A percentile compares a stretch with the other conserved stretches of the same genome.
Conservation (phyloP, 2,888 invertebrate species). For the Dryomyza anilis region DNA sequence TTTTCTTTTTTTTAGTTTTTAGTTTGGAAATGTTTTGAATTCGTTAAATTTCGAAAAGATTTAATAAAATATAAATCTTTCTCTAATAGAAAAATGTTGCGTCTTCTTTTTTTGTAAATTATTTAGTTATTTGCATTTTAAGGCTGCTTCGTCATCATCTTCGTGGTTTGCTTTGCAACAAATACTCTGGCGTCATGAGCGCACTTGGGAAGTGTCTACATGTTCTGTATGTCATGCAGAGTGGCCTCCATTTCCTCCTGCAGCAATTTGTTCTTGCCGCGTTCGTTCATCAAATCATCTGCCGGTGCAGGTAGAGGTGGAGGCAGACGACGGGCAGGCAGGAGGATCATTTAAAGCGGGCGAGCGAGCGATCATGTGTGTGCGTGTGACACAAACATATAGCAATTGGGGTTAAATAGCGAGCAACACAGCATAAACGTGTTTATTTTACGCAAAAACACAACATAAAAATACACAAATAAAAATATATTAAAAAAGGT, state of each 20-base stretch:
- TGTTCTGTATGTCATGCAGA: constrained; percentile 98
- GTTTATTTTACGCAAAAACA: constrained; percentile 47
- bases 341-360: constrained; percentile 31
- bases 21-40: constrained; percentile 2
- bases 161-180: constrained; percentile 28
- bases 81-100: not conserved
- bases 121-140: too few species aligned
- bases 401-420: constrained; percentile 14
- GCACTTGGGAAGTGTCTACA: constrained; percentile 69
- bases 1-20: too few species aligned
- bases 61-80: constrained; percentile 33
- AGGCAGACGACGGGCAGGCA: constrained; percentile 30
- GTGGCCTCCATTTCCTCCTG: constrained; percentile 99
- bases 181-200: constrained; percentile 20
- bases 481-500: too few species aligned
- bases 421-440: constrained; percentile 37
- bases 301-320: constrained; percentile 31
- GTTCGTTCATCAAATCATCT: constrained; percentile 95
- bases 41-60: constrained; percentile 4
- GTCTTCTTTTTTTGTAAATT: constrained; percentile 22
- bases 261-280: constrained; percentile 94
- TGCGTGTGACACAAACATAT: not conserved
- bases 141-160: constrained; percentile 27
- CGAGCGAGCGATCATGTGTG: not conserved
- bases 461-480: constrained; percentile 44